These are phyloP conservation scores for Hirtodrosophila cameraria DNA, from an alignment of 2,888 invertebrate species.

Conservation along the genomic window DNA sequence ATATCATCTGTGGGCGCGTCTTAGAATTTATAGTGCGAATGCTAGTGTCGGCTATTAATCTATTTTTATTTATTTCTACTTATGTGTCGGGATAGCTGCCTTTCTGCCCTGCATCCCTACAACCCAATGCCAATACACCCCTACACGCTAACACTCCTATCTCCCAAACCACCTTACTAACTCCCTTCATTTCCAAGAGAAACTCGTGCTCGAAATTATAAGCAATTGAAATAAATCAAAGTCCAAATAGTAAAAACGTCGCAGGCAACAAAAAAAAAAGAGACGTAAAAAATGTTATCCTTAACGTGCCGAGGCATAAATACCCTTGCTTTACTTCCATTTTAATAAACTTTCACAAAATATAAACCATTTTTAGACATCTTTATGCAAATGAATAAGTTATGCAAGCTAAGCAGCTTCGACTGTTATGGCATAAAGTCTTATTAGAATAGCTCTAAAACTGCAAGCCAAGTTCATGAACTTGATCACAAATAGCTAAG, in stretches of 20 bases:
- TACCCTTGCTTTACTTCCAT: conserved; percentile 2
- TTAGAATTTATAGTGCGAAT: conserved; percentile 63
- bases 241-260: conserved; percentile 66
- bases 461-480: too few species aligned
- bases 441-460: too few species aligned
- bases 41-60: conserved; percentile 70
- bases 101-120: background rate
- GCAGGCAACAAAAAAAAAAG: conserved; percentile 11
- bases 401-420: too few species aligned
- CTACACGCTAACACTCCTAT: background rate
- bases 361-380: too few species aligned
- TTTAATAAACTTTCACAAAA: too few species aligned
- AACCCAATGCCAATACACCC: background rate
- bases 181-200: too few species aligned
- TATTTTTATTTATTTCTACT: conserved; percentile 76
- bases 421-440: too few species aligned
- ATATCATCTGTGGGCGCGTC: conserved; percentile 61
- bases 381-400: too few species aligned
- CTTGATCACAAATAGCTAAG: too few species aligned
- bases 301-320: conserved; percentile 9
- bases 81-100: conserved; percentile 44
- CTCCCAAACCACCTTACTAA: background rate
- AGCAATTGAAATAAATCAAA: conserved; percentile 77
- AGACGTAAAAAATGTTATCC: background rate
- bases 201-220: conserved; percentile 72